Conservation (phyloP, 2,797 vertebrate genomes). For the Halcyon leucocephala region DNA sequence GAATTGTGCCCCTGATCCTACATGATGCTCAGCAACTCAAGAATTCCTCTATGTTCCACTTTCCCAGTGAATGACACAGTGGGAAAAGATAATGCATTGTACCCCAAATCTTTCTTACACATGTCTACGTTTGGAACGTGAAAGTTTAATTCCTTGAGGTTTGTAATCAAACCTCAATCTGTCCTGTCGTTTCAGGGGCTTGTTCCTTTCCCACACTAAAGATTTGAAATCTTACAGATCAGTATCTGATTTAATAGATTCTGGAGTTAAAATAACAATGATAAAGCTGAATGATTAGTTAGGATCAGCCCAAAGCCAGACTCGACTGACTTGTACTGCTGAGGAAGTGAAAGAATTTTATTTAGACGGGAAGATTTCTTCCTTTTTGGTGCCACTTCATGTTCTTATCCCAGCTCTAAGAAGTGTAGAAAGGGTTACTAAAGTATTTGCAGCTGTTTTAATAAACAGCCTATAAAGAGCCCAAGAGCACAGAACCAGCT, state of each 20-base stretch:
- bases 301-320: not conserved
- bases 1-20: no score
- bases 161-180: not conserved
- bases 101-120: not conserved
- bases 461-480: slow-evolving; percentile 2
- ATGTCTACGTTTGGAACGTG: not conserved
- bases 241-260: not conserved
- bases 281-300: not conserved
- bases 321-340: not conserved
- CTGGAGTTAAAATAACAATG: not conserved
- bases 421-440: not conserved
- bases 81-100: not conserved
- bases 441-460: slow-evolving; percentile 68
- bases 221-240: not conserved
- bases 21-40: not conserved
- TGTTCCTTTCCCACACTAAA: not conserved
- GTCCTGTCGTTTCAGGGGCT: not conserved
- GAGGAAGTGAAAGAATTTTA: not conserved
- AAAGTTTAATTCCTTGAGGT: not conserved
- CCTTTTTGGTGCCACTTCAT: not conserved
- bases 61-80: not conserved
- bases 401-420: not conserved
- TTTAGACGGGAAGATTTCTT: not conserved
- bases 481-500: not conserved
- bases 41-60: not conserved